Evolutionary conservation across 1,140 invertebrate species (phyloP).

Genomic region (Tetramorium parvispinum): DNA sequence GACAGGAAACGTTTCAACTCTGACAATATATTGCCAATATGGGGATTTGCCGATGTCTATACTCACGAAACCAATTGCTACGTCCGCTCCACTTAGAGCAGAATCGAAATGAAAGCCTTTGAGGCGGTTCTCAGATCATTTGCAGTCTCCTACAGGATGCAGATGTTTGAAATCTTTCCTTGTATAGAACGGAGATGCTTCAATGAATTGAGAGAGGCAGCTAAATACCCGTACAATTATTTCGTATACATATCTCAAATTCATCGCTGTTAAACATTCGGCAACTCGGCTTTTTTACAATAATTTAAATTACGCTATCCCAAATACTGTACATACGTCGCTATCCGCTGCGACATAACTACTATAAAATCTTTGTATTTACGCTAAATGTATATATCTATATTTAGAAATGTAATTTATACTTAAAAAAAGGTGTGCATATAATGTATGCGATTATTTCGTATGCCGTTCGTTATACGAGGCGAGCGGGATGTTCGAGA

Average conservation of each 20-base stretch:
- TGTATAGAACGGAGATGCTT: conserved; percentile 29
- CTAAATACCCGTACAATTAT: conserved; percentile 30
- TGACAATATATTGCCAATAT: conserved; percentile 48
- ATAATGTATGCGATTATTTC: too few species aligned
- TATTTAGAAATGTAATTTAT: too few species aligned
- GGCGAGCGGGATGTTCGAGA: too few species aligned
- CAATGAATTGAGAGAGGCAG: conserved; percentile 20
- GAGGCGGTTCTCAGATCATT: conserved; percentile 71
- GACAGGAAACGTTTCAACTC: conserved; percentile 38
- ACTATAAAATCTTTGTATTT: too few species aligned
- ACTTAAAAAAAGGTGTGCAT: too few species aligned
- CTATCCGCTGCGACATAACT: too few species aligned
- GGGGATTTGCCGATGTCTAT: conserved; percentile 54
- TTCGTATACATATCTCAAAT: neutral
- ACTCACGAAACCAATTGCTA: conserved; percentile 68
- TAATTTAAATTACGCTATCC: neutral
- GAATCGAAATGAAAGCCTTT: conserved; percentile 78
- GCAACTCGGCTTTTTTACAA: neutral
- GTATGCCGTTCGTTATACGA: too few species aligned
- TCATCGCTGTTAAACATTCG: neutral
- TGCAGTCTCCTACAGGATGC: conserved; percentile 72
- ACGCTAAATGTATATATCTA: too few species aligned
- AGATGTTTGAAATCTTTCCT: conserved; percentile 73
- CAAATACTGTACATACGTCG: too few species aligned
- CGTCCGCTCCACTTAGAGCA: conserved; percentile 77